Base-by-base conservation (phyloP, 2,113 vertebrate species). In the Catharus fuscescens region DNA sequence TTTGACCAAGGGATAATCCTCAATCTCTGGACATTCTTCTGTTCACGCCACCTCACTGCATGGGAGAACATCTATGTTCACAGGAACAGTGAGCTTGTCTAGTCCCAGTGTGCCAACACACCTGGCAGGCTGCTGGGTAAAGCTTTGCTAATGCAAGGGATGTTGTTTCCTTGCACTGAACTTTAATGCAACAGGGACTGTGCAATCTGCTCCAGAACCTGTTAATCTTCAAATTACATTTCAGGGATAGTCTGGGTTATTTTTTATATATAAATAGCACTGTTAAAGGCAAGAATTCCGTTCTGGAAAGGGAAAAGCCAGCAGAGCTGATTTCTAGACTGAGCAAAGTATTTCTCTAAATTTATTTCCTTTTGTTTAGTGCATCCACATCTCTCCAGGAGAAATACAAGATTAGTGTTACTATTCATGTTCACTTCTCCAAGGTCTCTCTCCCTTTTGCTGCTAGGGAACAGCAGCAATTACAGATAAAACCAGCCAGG, bases 21-120 rank as follows among this genome's bases (percentile, higher is more conserved):
- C 78, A 99, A 99, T 93, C 97, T 99, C 61, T 99, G 99, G 98
- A 98, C 97, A n/a, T 99, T 99, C 97, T 99, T 99, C 98, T 99
- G 99, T 11, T 95, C 98, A 1, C 98, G 98, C 91, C 98, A 97
- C 59, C 97, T 97, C 0, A 98, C 98, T 73, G 97, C 97, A 52
- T 99, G 99, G 99, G 99, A 99, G 95, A 97, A 98, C 65, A 98
- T 99, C 44, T 99, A 99, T 97, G 98, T 98, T n/a, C 98, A 97
- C 65, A 98, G 97, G 71, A 98, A 96, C 47, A 97, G 83, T 6
- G 96, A 98, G 38, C 93, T 84, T 16, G 98, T 98, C 71, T 99
- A 98, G 97, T 45, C 36, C 19, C 65, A 52, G 23, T 5, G 57
- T 17, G 52, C 73, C 80, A 56, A 10, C 28, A 50, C 50, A 44